Evolutionary conservation across 2,113 vertebrate species (phyloP), one percentile per base, ranked within the genome.

Genomic region (Sphaerodactylus townsendi): DNA sequence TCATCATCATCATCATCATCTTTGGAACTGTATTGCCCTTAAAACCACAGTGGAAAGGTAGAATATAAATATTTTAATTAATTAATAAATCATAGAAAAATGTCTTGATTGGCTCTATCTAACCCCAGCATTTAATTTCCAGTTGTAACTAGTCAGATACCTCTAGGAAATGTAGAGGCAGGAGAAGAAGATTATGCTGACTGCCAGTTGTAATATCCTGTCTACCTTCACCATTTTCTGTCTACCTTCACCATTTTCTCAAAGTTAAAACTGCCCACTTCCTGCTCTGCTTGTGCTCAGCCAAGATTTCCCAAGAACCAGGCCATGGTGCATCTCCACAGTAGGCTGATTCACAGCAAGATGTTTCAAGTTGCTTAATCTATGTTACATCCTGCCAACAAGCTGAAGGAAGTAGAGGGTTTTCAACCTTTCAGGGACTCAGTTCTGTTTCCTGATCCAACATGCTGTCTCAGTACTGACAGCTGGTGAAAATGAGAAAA

Each of bases 331-430:
- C 85, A 85, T 69, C 76, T 85, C 89, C 56, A 44, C 17, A 91
- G 84, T 81, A 88, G n/a, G 71, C 68, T 90, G 87, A 80, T 73
- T 92, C 46, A 75, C 5, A 84, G 79, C 77, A 89, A 88, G 88
- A 86, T 85, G 87, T 82, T 88, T 88, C 75, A 72, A 80, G 75
- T 86, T 93, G 85, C 88, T 91, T 91, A 85, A 90, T 92, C 85
- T 82, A 87, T 85, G 65, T 77, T 77, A 80, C 70, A 70, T 90
- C 85, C 85, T 94, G 86, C 87, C 84, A 93, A 84, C 73, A 79
- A n/a, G 8, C 75, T 81, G 48, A 48, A 77, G 77, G 75, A 91
- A 89, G 86, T 25, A 85, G 86, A 83, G 84, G 85, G 74, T 56
- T 82, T 78, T 89, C 74, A 83, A 59, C 5, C 84, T 91, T 91